Percentiles rank a stretch among this genome's conserved stretches.
phyloP scores from a whole-genome alignment of 2,888 invertebrate species.

The Invenusta paracnida region DNA sequence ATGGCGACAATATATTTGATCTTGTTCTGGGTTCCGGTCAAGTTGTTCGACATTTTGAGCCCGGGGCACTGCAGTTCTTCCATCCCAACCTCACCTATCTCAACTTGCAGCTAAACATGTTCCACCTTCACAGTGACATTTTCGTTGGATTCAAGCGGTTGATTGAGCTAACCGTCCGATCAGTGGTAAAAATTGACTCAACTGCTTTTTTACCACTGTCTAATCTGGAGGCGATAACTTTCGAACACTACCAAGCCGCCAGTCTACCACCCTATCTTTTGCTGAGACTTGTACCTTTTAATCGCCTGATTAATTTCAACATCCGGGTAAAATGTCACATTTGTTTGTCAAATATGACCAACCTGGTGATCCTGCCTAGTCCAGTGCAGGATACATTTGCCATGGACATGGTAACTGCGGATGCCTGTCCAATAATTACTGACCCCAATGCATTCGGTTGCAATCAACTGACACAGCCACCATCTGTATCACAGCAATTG shows the following conservation, averaged over 20 bases:
- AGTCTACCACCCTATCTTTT: not conserved
- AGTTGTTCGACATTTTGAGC: not conserved
- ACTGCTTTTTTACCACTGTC: not conserved
- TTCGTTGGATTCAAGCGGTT: not conserved
- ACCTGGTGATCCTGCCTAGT: not conserved
- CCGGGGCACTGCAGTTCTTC: not conserved
- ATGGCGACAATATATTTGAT: not conserved
- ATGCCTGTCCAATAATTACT: not conserved
- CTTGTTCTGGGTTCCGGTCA: not conserved
- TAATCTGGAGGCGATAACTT: not conserved
- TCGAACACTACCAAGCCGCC: not conserved
- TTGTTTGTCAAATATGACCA: not conserved
- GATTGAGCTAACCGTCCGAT: not conserved
- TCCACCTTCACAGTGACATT: not conserved
- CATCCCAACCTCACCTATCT: not conserved
- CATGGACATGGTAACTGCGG: not conserved
- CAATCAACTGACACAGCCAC: not conserved
- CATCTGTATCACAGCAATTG: no score
- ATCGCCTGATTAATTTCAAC: constrained; percentile 3
- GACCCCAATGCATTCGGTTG: not conserved
- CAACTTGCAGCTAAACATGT: not conserved
- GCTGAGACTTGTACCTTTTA: not conserved
- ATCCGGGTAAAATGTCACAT: constrained; percentile 7
- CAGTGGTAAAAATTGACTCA: not conserved
- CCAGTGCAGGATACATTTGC: not conserved